Evolutionary conservation across 2,797 vertebrate genomes (phyloP), one percentile per base, ranked within the genome.

Genomic region (Erethizon dorsatum): DNA sequence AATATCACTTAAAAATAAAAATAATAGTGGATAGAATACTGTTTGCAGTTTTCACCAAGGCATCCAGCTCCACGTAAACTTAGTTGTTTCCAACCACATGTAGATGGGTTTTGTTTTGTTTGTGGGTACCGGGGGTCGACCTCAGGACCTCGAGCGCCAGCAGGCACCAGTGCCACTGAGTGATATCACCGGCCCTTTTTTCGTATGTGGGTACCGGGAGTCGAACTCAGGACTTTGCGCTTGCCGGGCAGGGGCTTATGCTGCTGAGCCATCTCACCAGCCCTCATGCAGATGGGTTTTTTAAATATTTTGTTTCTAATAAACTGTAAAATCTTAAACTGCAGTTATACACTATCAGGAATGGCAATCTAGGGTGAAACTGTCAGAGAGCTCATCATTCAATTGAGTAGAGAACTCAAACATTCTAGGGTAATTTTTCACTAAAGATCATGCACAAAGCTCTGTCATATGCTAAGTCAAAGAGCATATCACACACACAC

Each of bases 1-100:
- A 91, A 92, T 75, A 50, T 28, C 28, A 31, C 50, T 88, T 95
- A 28, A 71, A 96, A 88, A 79, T 52, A 85, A 75, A 95, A 95
- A 93, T 50, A 5, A 56, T 71, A 54, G 33, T 28, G 26, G 41
- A 69, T 90, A 80, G 67, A 78, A 75, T 61, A 61, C 9, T 41
- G 8, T 54, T 91, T 57, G 8, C 17, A 67, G 47, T 83, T 93
- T 91, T 91, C 63, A 90, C 22, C 5, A 90, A 86, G 7, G 7
- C 45, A 83, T 69, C 67, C 61, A 86, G 6, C 0, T 83, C 37
- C 33, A 63, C 17, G 26, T 50, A 65, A 92, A 47, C 8, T 69
- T 93, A 61, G 33, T 78, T 77, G 45, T 89, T 95, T 83, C 69
- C 14, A 52, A 37, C 33, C 54, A 90, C 63, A 93, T 20, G 37